A percentile compares a stretch with the other conserved stretches of the same genome.
phyloP scores from a whole-genome alignment of 2,888 invertebrate genomes.

The Syrista parreyssii region DNA sequence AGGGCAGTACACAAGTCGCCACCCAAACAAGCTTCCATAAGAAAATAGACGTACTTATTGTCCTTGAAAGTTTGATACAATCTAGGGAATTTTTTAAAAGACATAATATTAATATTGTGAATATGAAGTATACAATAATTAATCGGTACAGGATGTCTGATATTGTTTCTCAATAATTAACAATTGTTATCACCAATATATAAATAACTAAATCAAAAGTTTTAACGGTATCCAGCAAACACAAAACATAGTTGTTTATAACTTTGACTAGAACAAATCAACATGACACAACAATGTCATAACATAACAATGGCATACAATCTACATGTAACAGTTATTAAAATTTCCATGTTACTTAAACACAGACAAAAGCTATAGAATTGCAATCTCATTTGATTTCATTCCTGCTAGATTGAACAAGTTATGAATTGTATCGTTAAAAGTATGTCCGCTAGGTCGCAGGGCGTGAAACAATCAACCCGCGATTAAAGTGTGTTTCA shows the following conservation, averaged over 20 bases:
- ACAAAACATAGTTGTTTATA: too few relatives aligned
- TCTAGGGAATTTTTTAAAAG: conserved; percentile 68
- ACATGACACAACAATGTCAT: too few relatives aligned
- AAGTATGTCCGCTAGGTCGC: neutral
- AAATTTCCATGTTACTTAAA: too few relatives aligned
- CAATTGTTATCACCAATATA: neutral
- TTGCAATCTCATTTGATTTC: too few relatives aligned
- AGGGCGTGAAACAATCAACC: neutral
- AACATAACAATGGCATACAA: too few relatives aligned
- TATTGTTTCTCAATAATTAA: neutral
- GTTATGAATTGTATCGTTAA: neutral
- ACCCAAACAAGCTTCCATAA: conserved; percentile 93
- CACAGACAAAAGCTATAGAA: too few relatives aligned
- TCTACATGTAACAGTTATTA: too few relatives aligned
- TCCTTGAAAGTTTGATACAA: conserved; percentile 91
- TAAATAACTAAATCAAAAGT: neutral
- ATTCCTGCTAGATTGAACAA: too few relatives aligned
- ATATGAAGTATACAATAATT: neutral
- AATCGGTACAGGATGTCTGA: neutral
- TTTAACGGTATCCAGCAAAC: neutral
- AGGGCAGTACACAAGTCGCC: conserved; percentile 94
- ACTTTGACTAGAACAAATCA: too few relatives aligned
- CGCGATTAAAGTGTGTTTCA: neutral
- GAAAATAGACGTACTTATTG: conserved; percentile 89
- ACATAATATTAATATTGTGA: neutral